Percentiles rank a stretch among this genome's conserved stretches.
Evolutionary conservation across 2,797 vertebrate species (phyloP).

Genomic region (Intellagama lesueurii): DNA sequence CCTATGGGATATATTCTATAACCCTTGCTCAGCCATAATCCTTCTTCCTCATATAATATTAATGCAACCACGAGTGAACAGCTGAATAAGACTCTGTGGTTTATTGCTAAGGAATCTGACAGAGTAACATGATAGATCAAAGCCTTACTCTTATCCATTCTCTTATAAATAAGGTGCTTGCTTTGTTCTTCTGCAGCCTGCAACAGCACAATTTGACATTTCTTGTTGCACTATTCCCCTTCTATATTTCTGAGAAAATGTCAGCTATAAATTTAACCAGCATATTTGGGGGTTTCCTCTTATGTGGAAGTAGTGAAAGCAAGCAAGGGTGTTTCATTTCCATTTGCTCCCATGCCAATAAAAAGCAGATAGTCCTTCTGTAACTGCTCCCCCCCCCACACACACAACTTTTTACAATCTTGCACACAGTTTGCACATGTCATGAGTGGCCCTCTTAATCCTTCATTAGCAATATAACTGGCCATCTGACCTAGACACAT

Average conservation of each 20-base stretch:
- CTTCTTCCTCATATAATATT: conserved; percentile 19
- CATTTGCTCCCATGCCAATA: not conserved
- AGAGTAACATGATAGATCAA: not conserved
- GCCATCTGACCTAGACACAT: accelerated
- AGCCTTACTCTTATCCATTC: not conserved
- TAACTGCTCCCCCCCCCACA: not conserved
- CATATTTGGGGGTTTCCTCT: not conserved
- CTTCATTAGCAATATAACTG: not conserved
- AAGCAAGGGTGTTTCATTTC: not conserved
- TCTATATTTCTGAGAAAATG: accelerated
- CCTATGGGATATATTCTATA: conserved; percentile 38
- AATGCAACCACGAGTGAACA: not conserved
- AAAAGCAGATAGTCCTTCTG: not conserved
- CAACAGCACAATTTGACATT: not conserved
- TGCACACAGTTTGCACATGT: not conserved
- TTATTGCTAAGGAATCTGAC: not conserved
- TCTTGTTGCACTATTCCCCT: not conserved
- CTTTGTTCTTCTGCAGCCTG: conserved; percentile 9
- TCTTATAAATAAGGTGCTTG: not conserved
- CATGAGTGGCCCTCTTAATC: too few species aligned
- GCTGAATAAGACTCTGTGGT: not conserved
- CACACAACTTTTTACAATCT: not conserved
- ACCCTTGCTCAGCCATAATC: conserved; percentile 35
- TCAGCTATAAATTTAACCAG: not conserved
- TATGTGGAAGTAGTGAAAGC: not conserved